A percentile compares a stretch with the other conserved stretches of the same genome.
Evolutionary conservation across 2,797 vertebrate genomes (phyloP).

Genomic region (Galago senegalensis): DNA sequence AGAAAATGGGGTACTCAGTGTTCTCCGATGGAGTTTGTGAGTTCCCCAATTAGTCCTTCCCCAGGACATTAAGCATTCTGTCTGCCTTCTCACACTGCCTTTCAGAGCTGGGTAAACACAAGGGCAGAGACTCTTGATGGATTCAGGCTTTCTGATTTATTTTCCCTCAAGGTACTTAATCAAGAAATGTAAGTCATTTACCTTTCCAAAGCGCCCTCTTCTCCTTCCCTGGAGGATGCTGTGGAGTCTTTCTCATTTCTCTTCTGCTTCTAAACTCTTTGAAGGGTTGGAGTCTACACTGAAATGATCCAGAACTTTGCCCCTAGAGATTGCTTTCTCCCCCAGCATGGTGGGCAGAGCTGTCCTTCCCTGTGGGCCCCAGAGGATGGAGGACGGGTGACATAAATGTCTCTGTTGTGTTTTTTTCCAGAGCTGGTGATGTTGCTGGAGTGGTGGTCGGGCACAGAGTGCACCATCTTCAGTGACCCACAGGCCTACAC

Average conservation of each 20-base stretch:
- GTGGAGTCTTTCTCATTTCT: neutral
- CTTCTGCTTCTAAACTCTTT: neutral
- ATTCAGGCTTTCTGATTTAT: neutral
- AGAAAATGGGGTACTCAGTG: neutral
- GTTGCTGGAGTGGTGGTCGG: constrained; percentile 98
- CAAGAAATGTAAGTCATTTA: neutral
- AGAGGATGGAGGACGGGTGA: accelerated
- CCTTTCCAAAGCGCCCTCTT: neutral
- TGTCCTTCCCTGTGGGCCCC: accelerated
- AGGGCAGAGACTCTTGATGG: neutral
- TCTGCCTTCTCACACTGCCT: accelerated
- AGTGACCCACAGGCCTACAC: constrained; percentile 92
- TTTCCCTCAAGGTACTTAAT: neutral
- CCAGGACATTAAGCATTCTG: neutral
- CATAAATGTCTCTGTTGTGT: constrained; percentile 62
- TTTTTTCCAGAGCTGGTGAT: constrained; percentile 95
- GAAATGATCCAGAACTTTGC: accelerated
- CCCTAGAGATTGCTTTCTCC: too few relatives aligned
- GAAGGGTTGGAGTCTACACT: neutral
- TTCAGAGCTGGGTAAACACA: neutral
- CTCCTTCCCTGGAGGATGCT: neutral
- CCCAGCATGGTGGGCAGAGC: neutral
- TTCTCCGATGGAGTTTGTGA: neutral
- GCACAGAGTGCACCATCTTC: constrained; percentile 95
- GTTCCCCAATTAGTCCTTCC: neutral